These are phyloP conservation scores for Phrynocephalus vlangalii DNA, from an alignment of 2,797 vertebrate species.

Conservation along the genomic window DNA sequence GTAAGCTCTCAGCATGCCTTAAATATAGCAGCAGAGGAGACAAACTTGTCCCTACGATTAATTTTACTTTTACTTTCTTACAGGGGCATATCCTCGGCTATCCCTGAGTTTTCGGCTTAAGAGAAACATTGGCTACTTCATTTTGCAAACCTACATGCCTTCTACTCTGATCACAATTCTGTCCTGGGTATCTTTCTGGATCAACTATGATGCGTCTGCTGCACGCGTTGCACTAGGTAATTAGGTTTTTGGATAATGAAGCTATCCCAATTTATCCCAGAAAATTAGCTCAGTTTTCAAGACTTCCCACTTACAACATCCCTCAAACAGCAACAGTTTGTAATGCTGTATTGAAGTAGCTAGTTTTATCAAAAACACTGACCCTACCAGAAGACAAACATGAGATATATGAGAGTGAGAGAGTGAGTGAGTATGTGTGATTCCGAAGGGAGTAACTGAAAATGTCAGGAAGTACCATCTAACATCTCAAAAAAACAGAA, in stretches of 20 bases:
- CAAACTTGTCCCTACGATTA: conserved; percentile 5
- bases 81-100: conserved; percentile 92
- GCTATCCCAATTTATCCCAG: neutral
- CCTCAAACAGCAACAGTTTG: neutral
- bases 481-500: no score
- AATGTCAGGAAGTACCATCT: no score
- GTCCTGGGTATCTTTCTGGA: conserved; percentile 97
- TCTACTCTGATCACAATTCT: conserved; percentile 94
- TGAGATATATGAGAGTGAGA: no score
- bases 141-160: conserved; percentile 96
- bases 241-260: conserved; percentile 41
- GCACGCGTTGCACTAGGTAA: conserved; percentile 95
- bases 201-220: conserved; percentile 94
- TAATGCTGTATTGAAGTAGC: neutral
- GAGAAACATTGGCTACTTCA: conserved; percentile 97
- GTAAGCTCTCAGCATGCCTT: conserved; percentile 70
- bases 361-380: neutral
- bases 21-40: neutral
- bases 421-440: no score
- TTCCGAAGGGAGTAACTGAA: no score
- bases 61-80: conserved; percentile 44
- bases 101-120: conserved; percentile 94
- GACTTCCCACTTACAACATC: neutral
- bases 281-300: neutral
- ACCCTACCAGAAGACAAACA: no score